Evolutionary conservation across 2,797 vertebrate species (phyloP), one percentile per base, ranked within the genome.

Genomic region (Rhinophrynus dorsalis): DNA sequence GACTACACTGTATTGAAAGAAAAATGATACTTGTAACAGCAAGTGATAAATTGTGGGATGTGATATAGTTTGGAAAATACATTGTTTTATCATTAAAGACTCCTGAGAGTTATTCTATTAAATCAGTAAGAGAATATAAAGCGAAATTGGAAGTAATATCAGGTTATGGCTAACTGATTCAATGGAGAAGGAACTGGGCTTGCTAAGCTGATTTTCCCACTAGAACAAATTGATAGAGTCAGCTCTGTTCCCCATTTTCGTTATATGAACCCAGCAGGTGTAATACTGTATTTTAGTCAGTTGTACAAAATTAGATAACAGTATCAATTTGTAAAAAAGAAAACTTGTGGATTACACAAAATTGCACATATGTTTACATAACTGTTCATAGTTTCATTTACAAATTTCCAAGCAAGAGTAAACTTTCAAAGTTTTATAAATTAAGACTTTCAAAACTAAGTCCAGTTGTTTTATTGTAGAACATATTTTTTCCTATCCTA

Each of bases 291-390:
- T 64, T 65, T 65, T 23, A 64, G 68, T 5, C 35, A 55, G 48
- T 63, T 72, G 40, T 27, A 64, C 68, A 30, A 72, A 64, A 72
- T 72, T 38, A 65, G 33, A 58, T 50, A 65, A 65, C 61, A 18
- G 68, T 58, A 50, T 30, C 52, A 65, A 65, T 72, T 72, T 72
- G 40, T 9, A 11, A 50, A 45, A 27, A 33, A 8, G 23, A 40
- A 65, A 65, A 71, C 59, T 58, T 57, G 30, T 32, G 56, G 15
- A 71, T 72, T 51, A 65, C 42, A 50, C 24, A 72, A 65, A 72
- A 72, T 72, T 72, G 60, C 60, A 65, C 68, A 64, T 51, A 44
- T 58, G 68, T 72, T 72, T 65, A 65, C 52, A 65, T 65, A 65
- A 42, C 68, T 42, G 44, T 42, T 50, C 13, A 40, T 44, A 42